Base-by-base conservation (phyloP, 2,888 invertebrate genomes). In the Spodoptera littoralis region DNA sequence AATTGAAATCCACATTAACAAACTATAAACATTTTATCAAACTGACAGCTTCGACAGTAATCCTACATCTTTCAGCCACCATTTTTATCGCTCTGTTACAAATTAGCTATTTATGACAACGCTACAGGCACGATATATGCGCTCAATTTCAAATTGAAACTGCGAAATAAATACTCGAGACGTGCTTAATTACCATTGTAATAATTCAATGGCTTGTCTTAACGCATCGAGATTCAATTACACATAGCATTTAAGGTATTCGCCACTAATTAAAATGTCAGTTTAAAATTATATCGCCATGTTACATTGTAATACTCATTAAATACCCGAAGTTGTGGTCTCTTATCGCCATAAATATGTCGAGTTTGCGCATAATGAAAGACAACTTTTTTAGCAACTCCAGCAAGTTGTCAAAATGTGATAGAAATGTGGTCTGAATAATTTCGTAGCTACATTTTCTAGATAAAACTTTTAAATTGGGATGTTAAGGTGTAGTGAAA, bases 171-270 rank as follows among this genome's bases (percentile, higher is more conserved):
- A 62, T 65, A 65, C 57, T 58, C 53, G 54, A 68, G 64, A 69
- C 75, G 56, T 77, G 70, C 73, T 77, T 75, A 83, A 79, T 83
- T 76, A 76, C 68, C 68, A 68, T 60, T 57, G 69, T 72, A 72
- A 80, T 84, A 78, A 70, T 72, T 77, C 73, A 78, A 58, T 65
- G 57, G 65, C 59, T 74, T 58, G 69, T 73, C 65, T 70, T 64
- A 74, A 80, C 80, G 79, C 77, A 80, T 82, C 71, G 79, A 77
- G 63, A 81, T 85, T 84, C 80, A 85, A 85, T 83, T 84, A 83
- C 72, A 66, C 65, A 67, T 55, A 66, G 66, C 81, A 69, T 81
- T 68, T 77, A 73, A 81, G 74, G 70, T 76, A 66, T 74, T 70
- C 68, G 58, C 62, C 59, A 60, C 67, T 79, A 71, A 84, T 83